Evolutionary conservation across 2,888 invertebrate genomes (phyloP).

Genomic region (Salpingus planirostris): DNA sequence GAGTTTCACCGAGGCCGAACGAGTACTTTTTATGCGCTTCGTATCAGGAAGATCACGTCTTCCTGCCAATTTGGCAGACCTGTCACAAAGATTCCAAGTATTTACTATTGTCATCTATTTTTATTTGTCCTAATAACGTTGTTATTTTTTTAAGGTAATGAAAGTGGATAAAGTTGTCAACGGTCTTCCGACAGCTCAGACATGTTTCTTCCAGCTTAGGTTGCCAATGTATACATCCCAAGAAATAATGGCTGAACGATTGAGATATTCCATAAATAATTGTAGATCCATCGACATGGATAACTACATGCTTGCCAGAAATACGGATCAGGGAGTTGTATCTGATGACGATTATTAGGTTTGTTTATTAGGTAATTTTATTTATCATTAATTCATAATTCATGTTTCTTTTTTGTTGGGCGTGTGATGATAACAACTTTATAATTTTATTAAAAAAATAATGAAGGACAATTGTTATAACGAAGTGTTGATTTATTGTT

Average conservation of each 20-base stretch:
- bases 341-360: slow-evolving; percentile 46
- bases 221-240: slow-evolving; percentile 52
- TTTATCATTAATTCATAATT: slow-evolving; percentile 4
- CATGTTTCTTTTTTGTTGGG: background rate
- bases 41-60: slow-evolving; percentile 56
- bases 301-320: slow-evolving; percentile 58
- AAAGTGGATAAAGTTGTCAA: slow-evolving; percentile 48
- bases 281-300: slow-evolving; percentile 62
- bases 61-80: slow-evolving; percentile 55
- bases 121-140: background rate
- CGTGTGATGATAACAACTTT: no score
- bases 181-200: slow-evolving; percentile 56
- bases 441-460: background rate
- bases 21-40: slow-evolving; percentile 57
- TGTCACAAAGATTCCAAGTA: slow-evolving; percentile 56
- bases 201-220: slow-evolving; percentile 54
- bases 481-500: no score
- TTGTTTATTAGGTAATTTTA: background rate
- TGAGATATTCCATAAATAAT: slow-evolving; percentile 57
- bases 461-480: no score
- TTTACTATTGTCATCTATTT: slow-evolving; percentile 8
- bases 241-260: slow-evolving; percentile 51
- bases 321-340: slow-evolving; percentile 42
- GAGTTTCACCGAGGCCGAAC: slow-evolving; percentile 51
- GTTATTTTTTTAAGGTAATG: slow-evolving; percentile 41